Evolutionary conservation across 2,888 invertebrate species (phyloP).

Genomic region (Flexamia atlantica): DNA sequence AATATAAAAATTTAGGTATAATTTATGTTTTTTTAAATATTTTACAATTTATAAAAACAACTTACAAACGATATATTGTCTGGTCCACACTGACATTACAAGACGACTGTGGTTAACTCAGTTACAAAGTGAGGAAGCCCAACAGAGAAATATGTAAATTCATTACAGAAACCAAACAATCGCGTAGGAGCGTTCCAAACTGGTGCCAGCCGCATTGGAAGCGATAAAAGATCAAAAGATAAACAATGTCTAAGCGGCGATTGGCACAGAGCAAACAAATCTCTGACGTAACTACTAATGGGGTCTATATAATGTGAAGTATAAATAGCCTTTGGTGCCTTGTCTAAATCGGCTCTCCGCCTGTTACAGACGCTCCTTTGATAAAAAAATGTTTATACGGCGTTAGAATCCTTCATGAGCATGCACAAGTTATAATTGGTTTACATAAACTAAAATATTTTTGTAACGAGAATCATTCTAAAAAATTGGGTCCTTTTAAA

Average conservation of each 20-base stretch:
- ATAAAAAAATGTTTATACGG: background rate
- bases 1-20: too few relatives aligned
- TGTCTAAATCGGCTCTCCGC: conserved; percentile 11
- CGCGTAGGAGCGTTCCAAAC: conserved; percentile 21
- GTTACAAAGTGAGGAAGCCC: conserved; percentile 33
- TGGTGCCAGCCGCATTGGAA: conserved; percentile 43
- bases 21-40: too few relatives aligned
- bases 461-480: too few relatives aligned
- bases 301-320: conserved; percentile 23
- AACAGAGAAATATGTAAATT: conserved; percentile 55
- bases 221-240: conserved; percentile 58
- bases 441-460: too few relatives aligned
- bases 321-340: conserved; percentile 22
- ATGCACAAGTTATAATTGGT: too few relatives aligned
- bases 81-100: too few relatives aligned
- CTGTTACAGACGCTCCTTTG: background rate
- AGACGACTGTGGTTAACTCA: background rate
- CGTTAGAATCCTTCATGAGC: too few relatives aligned
- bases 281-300: conserved; percentile 33
- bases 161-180: conserved; percentile 31
- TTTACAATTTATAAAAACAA: background rate
- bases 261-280: conserved; percentile 48
- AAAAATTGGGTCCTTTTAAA: too few relatives aligned
- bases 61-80: background rate
- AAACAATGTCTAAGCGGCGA: conserved; percentile 35